These are phyloP conservation scores for Apamea sordens DNA, from an alignment of 2,888 invertebrate species.

Conservation along the genomic window DNA sequence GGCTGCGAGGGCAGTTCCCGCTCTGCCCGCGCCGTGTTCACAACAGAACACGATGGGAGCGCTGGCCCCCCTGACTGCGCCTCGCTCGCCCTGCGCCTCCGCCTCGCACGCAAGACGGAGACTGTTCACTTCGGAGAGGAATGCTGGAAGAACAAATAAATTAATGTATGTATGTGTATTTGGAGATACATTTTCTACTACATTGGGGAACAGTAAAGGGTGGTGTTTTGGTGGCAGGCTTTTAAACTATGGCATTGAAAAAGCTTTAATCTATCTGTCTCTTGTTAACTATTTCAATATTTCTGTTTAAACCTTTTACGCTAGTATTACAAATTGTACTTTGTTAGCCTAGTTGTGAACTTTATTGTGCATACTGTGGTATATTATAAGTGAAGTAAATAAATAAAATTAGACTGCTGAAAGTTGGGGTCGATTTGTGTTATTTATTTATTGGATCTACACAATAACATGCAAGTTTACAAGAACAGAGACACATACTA, in stretches of 20 bases:
- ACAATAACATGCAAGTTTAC: neutral
- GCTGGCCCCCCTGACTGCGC: slow-evolving; percentile 84
- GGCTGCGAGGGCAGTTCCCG: slow-evolving; percentile 73
- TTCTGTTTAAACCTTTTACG: no score
- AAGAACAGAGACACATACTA: neutral
- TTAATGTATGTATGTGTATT: neutral
- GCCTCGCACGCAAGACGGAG: slow-evolving; percentile 93
- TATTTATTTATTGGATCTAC: neutral
- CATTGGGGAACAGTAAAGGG: neutral
- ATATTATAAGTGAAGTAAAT: no score
- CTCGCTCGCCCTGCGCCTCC: slow-evolving; percentile 91
- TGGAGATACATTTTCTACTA: neutral
- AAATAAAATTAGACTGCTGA: no score
- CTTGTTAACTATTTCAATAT: no score
- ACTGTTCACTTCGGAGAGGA: slow-evolving; percentile 96
- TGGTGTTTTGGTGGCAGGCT: neutral
- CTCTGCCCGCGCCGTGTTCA: slow-evolving; percentile 66
- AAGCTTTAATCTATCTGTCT: no score
- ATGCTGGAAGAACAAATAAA: slow-evolving; percentile 89
- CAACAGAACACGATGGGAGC: slow-evolving; percentile 63
- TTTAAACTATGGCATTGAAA: no score
- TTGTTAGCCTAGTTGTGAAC: no score
- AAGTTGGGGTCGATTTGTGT: neutral
- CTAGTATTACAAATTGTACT: no score
- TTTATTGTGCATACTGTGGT: no score